Evolutionary conservation across 2,888 invertebrate species (phyloP).

Genomic region (Campoletis raptor): DNA sequence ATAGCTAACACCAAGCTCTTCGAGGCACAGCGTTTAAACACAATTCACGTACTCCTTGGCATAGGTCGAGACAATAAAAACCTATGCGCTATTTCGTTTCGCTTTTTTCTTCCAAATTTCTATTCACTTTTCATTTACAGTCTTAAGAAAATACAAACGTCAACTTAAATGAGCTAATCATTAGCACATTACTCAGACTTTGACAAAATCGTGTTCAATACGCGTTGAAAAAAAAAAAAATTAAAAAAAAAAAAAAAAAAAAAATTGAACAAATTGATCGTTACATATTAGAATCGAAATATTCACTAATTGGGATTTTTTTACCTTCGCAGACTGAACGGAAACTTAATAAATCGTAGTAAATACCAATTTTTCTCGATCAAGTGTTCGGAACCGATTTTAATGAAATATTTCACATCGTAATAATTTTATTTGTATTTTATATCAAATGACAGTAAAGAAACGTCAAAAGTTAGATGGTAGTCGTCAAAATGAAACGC

Average conservation of each 20-base stretch:
- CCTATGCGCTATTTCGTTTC: neutral
- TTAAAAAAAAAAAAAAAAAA: too few species aligned
- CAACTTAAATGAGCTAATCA: neutral
- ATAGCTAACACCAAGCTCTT: constrained; percentile 16
- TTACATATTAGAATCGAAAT: neutral
- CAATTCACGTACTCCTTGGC: constrained; percentile 73
- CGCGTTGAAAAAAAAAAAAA: neutral
- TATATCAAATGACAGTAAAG: neutral
- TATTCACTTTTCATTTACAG: constrained; percentile 14
- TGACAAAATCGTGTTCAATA: neutral
- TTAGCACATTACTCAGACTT: neutral
- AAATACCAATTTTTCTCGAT: neutral
- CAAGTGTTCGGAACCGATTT: neutral
- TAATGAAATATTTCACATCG: neutral
- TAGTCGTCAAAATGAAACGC: too few species aligned
- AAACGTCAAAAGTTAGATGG: neutral
- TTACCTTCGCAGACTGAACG: neutral
- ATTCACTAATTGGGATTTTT: neutral
- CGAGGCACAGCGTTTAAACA: constrained; percentile 49
- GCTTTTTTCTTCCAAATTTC: constrained; percentile 30
- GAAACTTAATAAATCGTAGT: neutral
- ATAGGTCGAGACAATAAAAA: constrained; percentile 72
- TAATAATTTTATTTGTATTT: neutral
- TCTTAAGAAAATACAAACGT: neutral
- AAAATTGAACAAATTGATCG: too few species aligned